Evolutionary conservation across 2,888 invertebrate species (phyloP).

Genomic region (Perdita meconis): DNA sequence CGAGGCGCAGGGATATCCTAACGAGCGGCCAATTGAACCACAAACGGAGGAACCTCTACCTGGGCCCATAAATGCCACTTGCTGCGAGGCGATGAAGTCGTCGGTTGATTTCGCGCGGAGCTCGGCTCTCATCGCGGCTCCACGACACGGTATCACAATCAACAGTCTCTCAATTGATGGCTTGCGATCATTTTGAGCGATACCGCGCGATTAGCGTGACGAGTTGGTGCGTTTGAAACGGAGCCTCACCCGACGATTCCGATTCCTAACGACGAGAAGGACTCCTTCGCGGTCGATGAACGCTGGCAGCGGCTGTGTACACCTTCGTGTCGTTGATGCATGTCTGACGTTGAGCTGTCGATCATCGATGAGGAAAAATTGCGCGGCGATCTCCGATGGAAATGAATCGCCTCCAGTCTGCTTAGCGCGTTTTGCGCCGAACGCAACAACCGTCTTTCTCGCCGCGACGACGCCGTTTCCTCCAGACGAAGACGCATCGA

Average conservation of each 20-base stretch:
- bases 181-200: conserved; percentile 29
- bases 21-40: conserved; percentile 53
- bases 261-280: background rate
- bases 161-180: conserved; percentile 40
- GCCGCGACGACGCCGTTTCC: no score
- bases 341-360: conserved; percentile 5
- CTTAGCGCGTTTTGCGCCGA: background rate
- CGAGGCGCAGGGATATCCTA: conserved; percentile 30
- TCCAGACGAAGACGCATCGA: no score
- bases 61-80: conserved; percentile 30
- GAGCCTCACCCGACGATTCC: conserved; percentile 21
- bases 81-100: conserved; percentile 42
- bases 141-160: conserved; percentile 35
- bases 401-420: conserved; percentile 16
- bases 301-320: conserved; percentile 5
- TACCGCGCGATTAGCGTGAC: conserved; percentile 43
- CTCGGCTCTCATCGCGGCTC: conserved; percentile 8
- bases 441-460: no score
- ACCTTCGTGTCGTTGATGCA: conserved; percentile 8
- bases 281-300: conserved; percentile 7
- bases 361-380: conserved; percentile 8
- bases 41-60: background rate
- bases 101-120: conserved; percentile 15
- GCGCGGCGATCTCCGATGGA: conserved; percentile 13
- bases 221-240: background rate